Base-by-base conservation (phyloP, 64 coral and sea anemone genomes). In the Stylophora pistillata region DNA sequence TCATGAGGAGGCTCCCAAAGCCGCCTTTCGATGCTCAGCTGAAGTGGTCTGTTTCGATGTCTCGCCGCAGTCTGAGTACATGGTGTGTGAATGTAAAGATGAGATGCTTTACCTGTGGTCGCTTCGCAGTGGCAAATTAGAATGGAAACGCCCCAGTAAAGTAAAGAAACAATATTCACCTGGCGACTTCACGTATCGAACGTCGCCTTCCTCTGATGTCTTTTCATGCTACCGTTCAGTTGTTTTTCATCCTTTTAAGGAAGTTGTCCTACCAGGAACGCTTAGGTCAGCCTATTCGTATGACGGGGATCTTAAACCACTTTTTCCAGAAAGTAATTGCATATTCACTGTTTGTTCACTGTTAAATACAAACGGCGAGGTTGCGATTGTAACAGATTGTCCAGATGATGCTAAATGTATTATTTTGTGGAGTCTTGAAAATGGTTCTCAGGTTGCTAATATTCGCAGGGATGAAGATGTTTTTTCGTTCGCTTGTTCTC, bases 61-160 rank as follows among this genome's bases (percentile, higher is more conserved):
- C 3, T 75, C 73, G 20, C 33, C 73, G 20, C 73, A 75, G 34
- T 75, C 52, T 20, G 73, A 75, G 17, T 75, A 53, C 33, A 75
- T 75, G 73, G 73, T 75, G 15, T 75, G 73, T 75, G 73, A 75
- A 53, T 75, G 73, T 21, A 32, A 75, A 21, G 73, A 75, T 52
- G 73, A 21, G 52, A 47, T 37, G 34, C 37, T 75, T 52, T 37
- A 75, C 37, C 34, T 75, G 33, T 75, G 73, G 73, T 75, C 73
- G 73, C 73, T 75, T 15, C 15, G 52, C 32, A 75, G 33, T 0
- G 52, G 73, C 31, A 75, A 75, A 37, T 37, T 53, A 75, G 73
- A 75, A 37, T 75, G 73, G 73, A 37, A 23, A 47, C 33, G 73
- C 15, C 34, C 73, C 12, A 20, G 37, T 16, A 37, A 52, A 17